Conservation (phyloP, 2,888 invertebrate species). For the Lasioglossum villosulum region DNA sequence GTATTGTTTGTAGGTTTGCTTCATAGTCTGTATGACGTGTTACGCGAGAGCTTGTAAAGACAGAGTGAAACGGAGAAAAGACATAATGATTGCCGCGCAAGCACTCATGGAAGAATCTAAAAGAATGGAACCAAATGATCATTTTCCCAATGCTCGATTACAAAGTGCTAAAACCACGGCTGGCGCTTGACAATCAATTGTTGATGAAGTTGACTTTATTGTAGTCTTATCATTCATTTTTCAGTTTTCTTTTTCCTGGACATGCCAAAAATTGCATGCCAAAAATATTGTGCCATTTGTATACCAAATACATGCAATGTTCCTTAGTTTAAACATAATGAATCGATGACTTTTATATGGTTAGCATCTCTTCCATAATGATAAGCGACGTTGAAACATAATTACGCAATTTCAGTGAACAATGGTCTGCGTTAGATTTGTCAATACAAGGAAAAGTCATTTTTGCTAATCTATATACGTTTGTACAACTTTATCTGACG, state of each 20-base stretch:
- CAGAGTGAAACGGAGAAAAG: constrained; percentile 84
- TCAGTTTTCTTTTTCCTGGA: neutral
- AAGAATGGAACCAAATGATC: constrained; percentile 37
- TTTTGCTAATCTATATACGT: constrained; percentile 15
- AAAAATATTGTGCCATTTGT: constrained; percentile 23
- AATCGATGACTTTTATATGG: neutral
- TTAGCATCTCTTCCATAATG: neutral
- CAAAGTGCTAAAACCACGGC: constrained; percentile 19
- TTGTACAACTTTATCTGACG: constrained; percentile 11
- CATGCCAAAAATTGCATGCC: neutral
- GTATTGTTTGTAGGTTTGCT: constrained; percentile 84
- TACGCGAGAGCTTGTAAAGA: constrained; percentile 86
- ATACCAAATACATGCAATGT: constrained; percentile 4
- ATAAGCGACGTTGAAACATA: neutral
- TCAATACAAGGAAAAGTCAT: neutral
- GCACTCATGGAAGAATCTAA: constrained; percentile 23
- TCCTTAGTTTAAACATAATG: constrained; percentile 1
- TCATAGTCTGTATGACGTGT: constrained; percentile 87
- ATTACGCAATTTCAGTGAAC: neutral
- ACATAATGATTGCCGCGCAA: constrained; percentile 69
- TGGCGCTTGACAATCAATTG: constrained; percentile 4
- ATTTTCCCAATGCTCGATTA: constrained; percentile 26
- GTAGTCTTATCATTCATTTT: neutral
- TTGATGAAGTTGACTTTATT: neutral
- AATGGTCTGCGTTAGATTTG: neutral